These are phyloP conservation scores for Bucorvus abyssinicus DNA, from an alignment of 2,797 vertebrate genomes.

Conservation along the genomic window DNA sequence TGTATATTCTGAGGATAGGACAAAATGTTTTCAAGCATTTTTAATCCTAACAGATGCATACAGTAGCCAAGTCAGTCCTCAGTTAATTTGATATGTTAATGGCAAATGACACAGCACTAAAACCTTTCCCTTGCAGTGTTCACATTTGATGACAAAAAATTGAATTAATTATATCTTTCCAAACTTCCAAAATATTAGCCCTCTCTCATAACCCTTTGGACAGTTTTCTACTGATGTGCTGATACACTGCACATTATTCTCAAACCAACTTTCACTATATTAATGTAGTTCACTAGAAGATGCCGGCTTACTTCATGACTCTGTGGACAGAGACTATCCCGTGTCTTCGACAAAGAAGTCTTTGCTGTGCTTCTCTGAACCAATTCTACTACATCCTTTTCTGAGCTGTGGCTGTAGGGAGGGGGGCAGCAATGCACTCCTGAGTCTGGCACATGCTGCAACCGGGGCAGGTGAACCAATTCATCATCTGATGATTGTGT, in stretches of 20 bases:
- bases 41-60: background rate
- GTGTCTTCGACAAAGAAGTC: background rate
- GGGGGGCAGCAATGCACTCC: background rate
- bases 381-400: background rate
- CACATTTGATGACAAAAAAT: background rate
- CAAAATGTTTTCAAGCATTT: background rate
- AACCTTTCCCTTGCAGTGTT: background rate
- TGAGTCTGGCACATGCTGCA: background rate
- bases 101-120: background rate
- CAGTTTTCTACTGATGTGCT: background rate
- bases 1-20: background rate
- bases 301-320: rapidly evolving
- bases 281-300: background rate
- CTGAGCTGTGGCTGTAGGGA: background rate
- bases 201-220: background rate
- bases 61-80: background rate
- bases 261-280: background rate
- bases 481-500: background rate
- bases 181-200: background rate
- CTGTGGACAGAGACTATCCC: background rate
- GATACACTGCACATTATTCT: background rate
- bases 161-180: background rate
- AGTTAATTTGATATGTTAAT: background rate
- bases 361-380: background rate
- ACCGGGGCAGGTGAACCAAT: background rate